Evolutionary conservation across 2,113 vertebrate genomes (phyloP).

Genomic region (Podarcis raffonei): DNA sequence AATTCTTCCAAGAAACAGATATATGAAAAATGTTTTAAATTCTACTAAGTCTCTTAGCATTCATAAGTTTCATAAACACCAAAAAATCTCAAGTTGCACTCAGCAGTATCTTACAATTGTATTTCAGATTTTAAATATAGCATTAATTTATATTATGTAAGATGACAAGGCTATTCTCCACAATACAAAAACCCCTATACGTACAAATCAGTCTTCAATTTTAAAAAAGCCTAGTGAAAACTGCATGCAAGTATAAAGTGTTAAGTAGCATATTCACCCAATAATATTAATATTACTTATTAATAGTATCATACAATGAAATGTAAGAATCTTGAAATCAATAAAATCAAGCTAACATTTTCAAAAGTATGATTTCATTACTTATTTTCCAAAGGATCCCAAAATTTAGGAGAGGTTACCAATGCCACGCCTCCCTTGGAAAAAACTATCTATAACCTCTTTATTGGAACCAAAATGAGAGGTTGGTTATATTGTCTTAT

Average conservation of each 20-base stretch:
- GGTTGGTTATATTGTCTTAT: background rate
- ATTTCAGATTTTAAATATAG: background rate
- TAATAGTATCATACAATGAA: too few species aligned
- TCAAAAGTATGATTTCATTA: background rate
- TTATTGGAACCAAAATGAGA: background rate
- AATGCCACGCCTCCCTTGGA: background rate
- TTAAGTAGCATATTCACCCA: background rate
- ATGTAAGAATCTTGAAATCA: background rate
- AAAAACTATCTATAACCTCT: background rate
- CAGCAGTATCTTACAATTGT: background rate
- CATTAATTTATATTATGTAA: background rate
- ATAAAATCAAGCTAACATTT: background rate
- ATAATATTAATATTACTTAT: background rate
- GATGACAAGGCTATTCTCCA: background rate
- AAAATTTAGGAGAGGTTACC: background rate
- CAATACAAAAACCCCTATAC: background rate
- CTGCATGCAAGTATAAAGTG: background rate
- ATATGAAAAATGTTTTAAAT: background rate
- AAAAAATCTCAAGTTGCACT: background rate
- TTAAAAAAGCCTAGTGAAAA: background rate
- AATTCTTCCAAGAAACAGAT: background rate
- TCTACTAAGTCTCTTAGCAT: background rate
- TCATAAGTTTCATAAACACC: background rate
- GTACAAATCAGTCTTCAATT: background rate
- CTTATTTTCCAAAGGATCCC: background rate